Conservation (phyloP, 92 coral and sea anemone species). For the Palythoa heliodiscus region DNA sequence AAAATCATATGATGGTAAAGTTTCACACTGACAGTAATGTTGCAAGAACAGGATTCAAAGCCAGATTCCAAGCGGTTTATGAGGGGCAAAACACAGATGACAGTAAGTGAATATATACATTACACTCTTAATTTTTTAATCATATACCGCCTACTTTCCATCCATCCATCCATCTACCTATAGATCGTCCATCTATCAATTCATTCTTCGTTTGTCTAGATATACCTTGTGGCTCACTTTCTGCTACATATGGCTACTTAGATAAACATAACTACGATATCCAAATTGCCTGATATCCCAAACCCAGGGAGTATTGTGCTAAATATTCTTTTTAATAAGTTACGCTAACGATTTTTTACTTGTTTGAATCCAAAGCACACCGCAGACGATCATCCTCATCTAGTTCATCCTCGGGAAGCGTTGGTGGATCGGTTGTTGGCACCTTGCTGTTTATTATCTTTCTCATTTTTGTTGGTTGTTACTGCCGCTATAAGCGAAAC, state of each 20-base stretch:
- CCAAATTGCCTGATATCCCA: background rate
- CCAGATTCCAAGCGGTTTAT: slow-evolving; percentile 19
- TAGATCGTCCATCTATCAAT: background rate
- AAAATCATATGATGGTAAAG: slow-evolving; percentile 15
- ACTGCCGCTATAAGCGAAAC: background rate
- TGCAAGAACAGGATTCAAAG: slow-evolving; percentile 38
- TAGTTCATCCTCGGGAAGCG: background rate
- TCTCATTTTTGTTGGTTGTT: background rate
- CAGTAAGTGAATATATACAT: background rate
- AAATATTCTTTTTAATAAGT: background rate
- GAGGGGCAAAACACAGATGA: background rate
- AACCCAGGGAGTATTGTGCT: background rate
- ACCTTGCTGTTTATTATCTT: background rate
- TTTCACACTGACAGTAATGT: slow-evolving; percentile 40
- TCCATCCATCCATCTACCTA: background rate
- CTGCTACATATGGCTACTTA: no score
- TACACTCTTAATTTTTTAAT: background rate
- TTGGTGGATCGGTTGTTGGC: slow-evolving; percentile 10
- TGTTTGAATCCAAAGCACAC: background rate
- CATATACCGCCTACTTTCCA: background rate
- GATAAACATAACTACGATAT: no score
- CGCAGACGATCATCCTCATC: background rate
- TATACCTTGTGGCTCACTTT: background rate
- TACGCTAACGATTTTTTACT: background rate
- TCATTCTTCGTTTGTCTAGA: background rate